These are phyloP conservation scores for Yponomeuta sedellus DNA, from an alignment of 2,888 invertebrate genomes.

Conservation along the genomic window DNA sequence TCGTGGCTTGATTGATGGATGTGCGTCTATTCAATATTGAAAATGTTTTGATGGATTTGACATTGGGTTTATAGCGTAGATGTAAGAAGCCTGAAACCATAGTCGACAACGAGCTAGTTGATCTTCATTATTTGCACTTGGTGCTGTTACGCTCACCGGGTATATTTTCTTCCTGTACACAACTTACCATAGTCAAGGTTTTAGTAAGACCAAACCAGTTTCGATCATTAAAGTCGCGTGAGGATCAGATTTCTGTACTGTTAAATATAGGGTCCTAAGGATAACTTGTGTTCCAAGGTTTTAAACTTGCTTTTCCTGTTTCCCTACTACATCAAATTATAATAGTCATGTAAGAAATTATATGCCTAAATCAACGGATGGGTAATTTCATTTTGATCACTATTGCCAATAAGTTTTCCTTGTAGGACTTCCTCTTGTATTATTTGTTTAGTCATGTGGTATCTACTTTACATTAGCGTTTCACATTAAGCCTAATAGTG, in stretches of 20 bases:
- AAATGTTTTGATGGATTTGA: slow-evolving; percentile 41
- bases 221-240: neutral
- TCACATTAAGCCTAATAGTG: neutral
- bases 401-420: neutral
- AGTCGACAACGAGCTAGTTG: neutral
- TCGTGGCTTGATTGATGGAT: slow-evolving; percentile 16
- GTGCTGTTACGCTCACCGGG: neutral
- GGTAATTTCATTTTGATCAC: neutral
- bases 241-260: neutral
- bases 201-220: neutral
- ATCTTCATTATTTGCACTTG: neutral
- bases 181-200: neutral
- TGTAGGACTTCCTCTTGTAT: neutral
- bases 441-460: neutral
- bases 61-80: slow-evolving; percentile 45
- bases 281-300: slow-evolving; percentile 13
- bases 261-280: slow-evolving; percentile 3
- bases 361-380: neutral
- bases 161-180: neutral
- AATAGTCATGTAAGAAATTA: neutral
- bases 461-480: neutral
- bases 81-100: neutral
- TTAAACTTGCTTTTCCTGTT: slow-evolving; percentile 11
- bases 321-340: neutral
- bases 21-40: slow-evolving; percentile 14